Base-by-base conservation (phyloP, 2,888 invertebrate genomes). In the Leuctra nigra region DNA sequence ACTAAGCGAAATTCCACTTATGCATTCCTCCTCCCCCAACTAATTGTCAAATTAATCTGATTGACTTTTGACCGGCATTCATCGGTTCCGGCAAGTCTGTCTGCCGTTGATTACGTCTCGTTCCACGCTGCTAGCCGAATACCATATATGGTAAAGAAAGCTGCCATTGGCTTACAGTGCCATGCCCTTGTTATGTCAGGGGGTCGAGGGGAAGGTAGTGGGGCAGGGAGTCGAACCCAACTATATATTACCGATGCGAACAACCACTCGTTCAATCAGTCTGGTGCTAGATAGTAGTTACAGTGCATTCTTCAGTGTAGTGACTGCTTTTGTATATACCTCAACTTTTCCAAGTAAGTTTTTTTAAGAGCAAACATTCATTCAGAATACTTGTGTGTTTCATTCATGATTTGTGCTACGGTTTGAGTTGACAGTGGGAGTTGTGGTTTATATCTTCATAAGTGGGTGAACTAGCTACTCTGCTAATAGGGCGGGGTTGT, bases 111-210 rank as follows among this genome's bases (percentile, higher is more conserved):
- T 41, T 53, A 50, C 57, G 52, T 57, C 46, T 44, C 18, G 50
- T 46, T 60, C 57, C 57, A 57, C 38, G 53, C 57, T 59, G 59
- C 52, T 47, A 46, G 59, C 56, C 39, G 75, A 79, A 79, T 80
- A 78, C 86, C 86, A 81, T 86, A 86, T 86, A 86, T 83, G 86
- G 86, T 83, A 80, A 85, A 83, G 81, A 80, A 77, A 75, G 70
- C 75, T 74, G 74, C 78, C 75, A 85, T 85, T 85, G 84, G 83
- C 72, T 57, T 57, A 55, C 52, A 59, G 58, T 55, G 54, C 54
- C 72, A 60, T 62, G 62, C 59, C 62, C 61, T 59, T 61, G 58
- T 62, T 59, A 61, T 77, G 73, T 69, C 70, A 69, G 59, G 68
- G 68, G 66, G 68, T 69, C 65, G 70, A 69, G 68, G 72, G 68